These are phyloP conservation scores for Xenopus petersii DNA, from an alignment of 2,797 vertebrate species.

Conservation along the genomic window DNA sequence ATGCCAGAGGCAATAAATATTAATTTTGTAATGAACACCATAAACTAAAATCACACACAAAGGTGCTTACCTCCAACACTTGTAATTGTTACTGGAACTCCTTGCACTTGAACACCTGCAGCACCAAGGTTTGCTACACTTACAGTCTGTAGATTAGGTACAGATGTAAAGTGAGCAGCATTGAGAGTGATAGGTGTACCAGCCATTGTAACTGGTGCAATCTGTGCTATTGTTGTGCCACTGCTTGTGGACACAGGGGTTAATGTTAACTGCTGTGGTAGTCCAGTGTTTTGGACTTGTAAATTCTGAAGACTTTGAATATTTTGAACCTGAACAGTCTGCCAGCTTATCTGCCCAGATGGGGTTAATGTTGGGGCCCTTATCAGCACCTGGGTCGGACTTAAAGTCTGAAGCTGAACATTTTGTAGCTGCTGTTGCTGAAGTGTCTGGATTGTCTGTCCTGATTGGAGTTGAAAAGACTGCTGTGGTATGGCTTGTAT, in stretches of 20 bases:
- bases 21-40: neutral
- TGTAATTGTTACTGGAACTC: constrained; percentile 93
- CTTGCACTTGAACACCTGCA: constrained; percentile 93
- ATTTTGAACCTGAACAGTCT: constrained; percentile 91
- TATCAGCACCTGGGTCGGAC: constrained; percentile 93
- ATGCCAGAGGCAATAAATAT: no score
- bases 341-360: constrained; percentile 96
- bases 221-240: constrained; percentile 80
- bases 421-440: constrained; percentile 84
- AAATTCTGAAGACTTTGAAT: constrained; percentile 85
- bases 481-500: constrained; percentile 80
- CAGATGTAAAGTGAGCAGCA: constrained; percentile 90
- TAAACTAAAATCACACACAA: neutral
- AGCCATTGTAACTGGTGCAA: constrained; percentile 85
- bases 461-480: constrained; percentile 86
- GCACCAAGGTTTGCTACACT: constrained; percentile 90
- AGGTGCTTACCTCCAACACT: constrained; percentile 86
- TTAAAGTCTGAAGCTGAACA: constrained; percentile 86
- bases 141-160: constrained; percentile 94
- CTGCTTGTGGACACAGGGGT: constrained; percentile 82
- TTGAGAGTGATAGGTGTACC: constrained; percentile 91
- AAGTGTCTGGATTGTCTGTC: constrained; percentile 87
- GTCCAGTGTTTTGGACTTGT: constrained; percentile 83
- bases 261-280: constrained; percentile 90
- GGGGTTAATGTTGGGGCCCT: constrained; percentile 92